Conservation (phyloP, 2,113 vertebrate genomes). For the Bufo bufo region DNA sequence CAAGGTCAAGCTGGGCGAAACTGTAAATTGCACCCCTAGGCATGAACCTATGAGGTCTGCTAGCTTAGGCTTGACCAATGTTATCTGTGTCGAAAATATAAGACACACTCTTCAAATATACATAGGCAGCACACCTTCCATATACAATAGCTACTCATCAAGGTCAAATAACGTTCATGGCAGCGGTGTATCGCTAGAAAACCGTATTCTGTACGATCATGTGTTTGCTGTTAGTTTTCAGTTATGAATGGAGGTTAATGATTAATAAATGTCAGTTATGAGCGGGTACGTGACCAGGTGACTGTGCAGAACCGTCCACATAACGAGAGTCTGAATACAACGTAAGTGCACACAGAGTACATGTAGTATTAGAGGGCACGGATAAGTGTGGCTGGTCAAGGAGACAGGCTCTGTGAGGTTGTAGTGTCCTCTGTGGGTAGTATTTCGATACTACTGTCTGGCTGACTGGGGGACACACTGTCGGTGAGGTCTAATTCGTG, state of each 20-base stretch:
- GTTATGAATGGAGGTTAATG: neutral
- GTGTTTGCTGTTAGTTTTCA: neutral
- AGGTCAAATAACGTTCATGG: no score
- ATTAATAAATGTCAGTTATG: neutral
- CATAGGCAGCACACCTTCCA: neutral
- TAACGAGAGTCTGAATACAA: neutral
- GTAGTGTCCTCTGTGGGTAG: constrained; percentile 58
- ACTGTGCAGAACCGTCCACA: neutral
- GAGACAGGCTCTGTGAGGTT: constrained; percentile 34
- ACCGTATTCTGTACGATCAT: neutral
- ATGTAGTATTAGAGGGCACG: neutral
- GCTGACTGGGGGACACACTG: constrained; percentile 40
- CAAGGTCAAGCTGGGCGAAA: neutral
- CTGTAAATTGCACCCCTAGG: neutral
- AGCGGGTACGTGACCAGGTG: neutral
- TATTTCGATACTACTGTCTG: constrained; percentile 48
- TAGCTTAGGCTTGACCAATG: neutral
- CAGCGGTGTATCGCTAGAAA: no score
- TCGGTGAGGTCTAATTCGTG: constrained; percentile 48
- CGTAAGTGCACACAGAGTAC: neutral
- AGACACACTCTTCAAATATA: neutral
- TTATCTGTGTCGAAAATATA: neutral
- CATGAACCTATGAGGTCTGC: neutral
- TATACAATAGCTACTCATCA: neutral
- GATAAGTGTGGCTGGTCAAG: neutral